phyloP scores from a whole-genome alignment of 1,140 invertebrate genomes.

The Microplitis mediator region DNA sequence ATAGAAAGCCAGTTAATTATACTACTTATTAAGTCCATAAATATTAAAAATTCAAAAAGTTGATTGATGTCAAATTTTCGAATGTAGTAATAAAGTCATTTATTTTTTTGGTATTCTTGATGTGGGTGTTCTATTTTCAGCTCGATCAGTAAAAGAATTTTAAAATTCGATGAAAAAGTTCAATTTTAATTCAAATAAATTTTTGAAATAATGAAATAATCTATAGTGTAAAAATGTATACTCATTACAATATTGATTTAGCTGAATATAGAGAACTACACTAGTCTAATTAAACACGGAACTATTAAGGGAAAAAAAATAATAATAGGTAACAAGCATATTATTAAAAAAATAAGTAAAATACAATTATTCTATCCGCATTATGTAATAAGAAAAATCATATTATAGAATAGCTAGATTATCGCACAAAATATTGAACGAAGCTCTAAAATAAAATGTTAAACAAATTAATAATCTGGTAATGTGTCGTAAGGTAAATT shows the following conservation, averaged over 20 bases:
- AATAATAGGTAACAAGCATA: slow-evolving; percentile 29
- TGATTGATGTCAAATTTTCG: slow-evolving; percentile 5
- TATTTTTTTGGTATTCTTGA: slow-evolving; percentile 30
- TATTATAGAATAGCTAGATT: neutral
- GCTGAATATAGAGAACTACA: slow-evolving; percentile 6
- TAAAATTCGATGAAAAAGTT: neutral
- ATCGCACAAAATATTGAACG: neutral
- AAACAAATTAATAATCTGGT: neutral
- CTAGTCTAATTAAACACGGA: slow-evolving; percentile 10
- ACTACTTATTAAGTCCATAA: slow-evolving; percentile 32
- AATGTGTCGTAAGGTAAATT: neutral
- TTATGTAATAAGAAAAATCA: neutral
- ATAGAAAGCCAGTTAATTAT: slow-evolving; percentile 52
- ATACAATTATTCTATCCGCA: slow-evolving; percentile 23
- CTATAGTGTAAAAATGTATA: too few relatives aligned
- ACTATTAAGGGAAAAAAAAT: slow-evolving; percentile 24
- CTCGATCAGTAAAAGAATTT: neutral
- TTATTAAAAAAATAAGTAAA: slow-evolving; percentile 24
- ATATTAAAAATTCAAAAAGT: neutral
- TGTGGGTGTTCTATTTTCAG: slow-evolving; percentile 4
- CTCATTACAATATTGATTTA: neutral
- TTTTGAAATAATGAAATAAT: too few relatives aligned
- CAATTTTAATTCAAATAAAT: neutral
- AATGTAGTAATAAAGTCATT: slow-evolving; percentile 31
- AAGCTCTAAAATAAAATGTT: neutral